Evolutionary conservation across 2,888 invertebrate species (phyloP), one percentile per base, ranked within the genome.

Genomic region (Perizoma flavofasciatum): DNA sequence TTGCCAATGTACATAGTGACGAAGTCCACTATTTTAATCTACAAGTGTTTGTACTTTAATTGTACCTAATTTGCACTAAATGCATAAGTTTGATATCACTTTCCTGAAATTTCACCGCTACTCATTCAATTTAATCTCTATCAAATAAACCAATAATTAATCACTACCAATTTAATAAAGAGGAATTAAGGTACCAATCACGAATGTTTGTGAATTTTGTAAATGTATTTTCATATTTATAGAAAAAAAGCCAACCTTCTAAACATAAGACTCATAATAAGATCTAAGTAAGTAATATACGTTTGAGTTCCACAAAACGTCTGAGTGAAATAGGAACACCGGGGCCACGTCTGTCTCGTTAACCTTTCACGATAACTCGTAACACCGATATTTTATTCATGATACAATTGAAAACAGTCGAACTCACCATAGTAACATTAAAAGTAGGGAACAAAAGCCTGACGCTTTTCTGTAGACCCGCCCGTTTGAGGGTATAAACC

Each of bases 311-410:
- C 44, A 34, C 48, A 48, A 55, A 60, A 54, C 46, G 55, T 59
- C 49, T 48, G 45, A 61, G 61, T 59, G 65, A 67, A 66, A 63
- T 63, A 66, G 7, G 37, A 6, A 37, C 66, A 59, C 58, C 65
- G 69, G 67, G 74, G 75, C 73, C 74, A 71, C 68, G 79, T 78
- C 81, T 71, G 66, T 71, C 82, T 79, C 72, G 84, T 88, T 89
- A 87, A 90, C 89, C 89, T 90, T 88, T 89, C 89, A 88, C 88
- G 89, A 79, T 75, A 83, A 73, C 73, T 69, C 69, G 60, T 57
- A 62, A 79, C 82, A 55, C 51, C 43, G 49, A 62, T 72, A 69
- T 81, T 83, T 87, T 85, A 89, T 87, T 84, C 81, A 87, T 80
- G 71, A 72, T 70, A 69, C 77, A 79, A 79, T 78, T 76, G 75